A percentile compares a stretch with the other conserved stretches of the same genome.
These are phyloP conservation scores for Eupithecia dodoneata DNA, from an alignment of 2,888 invertebrate species.

Conservation along the genomic window DNA sequence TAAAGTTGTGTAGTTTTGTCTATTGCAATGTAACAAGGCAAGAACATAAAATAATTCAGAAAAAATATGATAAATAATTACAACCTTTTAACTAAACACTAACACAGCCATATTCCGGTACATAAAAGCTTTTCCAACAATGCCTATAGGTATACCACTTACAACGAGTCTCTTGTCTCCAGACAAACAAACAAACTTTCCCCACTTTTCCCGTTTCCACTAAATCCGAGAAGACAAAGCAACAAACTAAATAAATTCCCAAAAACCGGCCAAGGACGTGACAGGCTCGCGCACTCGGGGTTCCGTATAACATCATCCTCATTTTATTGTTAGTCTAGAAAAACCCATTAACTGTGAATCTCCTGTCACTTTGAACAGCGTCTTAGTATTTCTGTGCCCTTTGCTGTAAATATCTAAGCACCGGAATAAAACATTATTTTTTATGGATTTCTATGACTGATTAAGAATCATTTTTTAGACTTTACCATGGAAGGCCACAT, in stretches of 20 bases:
- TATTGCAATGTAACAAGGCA: too few species aligned
- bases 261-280: background rate
- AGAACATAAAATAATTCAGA: too few species aligned
- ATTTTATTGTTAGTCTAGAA: background rate
- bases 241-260: constrained; percentile 6
- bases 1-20: too few species aligned
- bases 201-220: constrained; percentile 10
- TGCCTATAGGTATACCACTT: background rate
- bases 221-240: constrained; percentile 3
- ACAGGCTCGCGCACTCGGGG: background rate
- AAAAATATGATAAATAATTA: too few species aligned
- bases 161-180: background rate
- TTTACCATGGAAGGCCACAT: too few species aligned
- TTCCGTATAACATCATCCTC: background rate
- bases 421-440: background rate
- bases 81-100: too few species aligned
- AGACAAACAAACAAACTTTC: background rate
- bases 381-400: too few species aligned
- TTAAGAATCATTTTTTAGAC: too few species aligned
- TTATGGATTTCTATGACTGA: background rate
- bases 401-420: too few species aligned
- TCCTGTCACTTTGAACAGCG: too few species aligned
- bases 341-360: too few species aligned
- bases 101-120: background rate
- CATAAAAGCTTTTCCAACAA: constrained; percentile 4